Evolutionary conservation across 1,140 invertebrate species (phyloP).

Genomic region (Copidosoma floridanum): DNA sequence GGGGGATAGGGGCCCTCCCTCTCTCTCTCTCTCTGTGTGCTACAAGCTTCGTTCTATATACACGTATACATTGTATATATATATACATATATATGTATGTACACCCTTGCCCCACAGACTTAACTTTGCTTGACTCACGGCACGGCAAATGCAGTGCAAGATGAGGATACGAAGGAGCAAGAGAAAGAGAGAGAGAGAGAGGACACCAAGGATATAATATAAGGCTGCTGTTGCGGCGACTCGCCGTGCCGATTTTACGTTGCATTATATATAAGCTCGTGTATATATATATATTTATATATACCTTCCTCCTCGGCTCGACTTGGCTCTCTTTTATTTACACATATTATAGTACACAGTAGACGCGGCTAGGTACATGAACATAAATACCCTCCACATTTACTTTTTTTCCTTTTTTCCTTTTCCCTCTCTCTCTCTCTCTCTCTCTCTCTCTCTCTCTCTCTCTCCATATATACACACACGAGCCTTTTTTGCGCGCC

Average conservation of each 20-base stretch:
- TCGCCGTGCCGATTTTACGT: constrained; percentile 14
- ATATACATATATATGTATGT: not conserved
- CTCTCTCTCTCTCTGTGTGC: no score
- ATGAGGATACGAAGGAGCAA: not conserved
- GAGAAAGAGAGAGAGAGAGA: constrained; percentile 3
- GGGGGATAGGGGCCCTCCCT: not conserved
- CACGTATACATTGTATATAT: no score
- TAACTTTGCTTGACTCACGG: no score
- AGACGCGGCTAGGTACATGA: no score
- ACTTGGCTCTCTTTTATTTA: no score
- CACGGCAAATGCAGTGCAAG: not conserved
- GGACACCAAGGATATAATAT: constrained; percentile 3
- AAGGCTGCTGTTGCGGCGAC: constrained; percentile 9
- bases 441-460: not conserved
- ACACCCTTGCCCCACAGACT: not conserved
- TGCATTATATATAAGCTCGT: no score
- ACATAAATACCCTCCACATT: no score
- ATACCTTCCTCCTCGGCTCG: no score
- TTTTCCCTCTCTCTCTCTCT: not conserved
- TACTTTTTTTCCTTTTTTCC: not conserved
- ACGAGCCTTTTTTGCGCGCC: not conserved
- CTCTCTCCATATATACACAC: no score
- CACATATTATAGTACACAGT: no score
- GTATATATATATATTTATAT: no score
- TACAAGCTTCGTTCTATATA: no score